Evolutionary conservation across 2,888 invertebrate species (phyloP), one percentile per base, ranked within the genome.

Genomic region (Boloria selene): DNA sequence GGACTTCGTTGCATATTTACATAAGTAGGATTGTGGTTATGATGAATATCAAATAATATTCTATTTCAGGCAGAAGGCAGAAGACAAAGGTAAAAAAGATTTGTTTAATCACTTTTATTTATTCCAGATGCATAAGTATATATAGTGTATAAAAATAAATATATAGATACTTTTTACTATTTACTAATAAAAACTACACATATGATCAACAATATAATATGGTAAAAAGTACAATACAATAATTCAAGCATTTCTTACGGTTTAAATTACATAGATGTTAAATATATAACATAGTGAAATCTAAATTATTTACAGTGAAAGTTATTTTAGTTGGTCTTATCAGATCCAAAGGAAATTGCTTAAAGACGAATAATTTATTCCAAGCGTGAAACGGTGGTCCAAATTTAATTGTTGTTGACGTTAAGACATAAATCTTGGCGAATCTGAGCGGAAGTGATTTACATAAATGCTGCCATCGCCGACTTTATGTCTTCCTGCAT

Each of bases 321-420:
- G 54, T 17, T 3, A 59, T 64, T 65, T 65, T 69, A 68, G 65
- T 70, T 68, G 60, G 64, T 67, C 70, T 72, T 73, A 72, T 72
- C 70, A 63, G 68, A 59, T 67, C 54, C 55, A 69, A 64, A 49
- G 62, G 50, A 74, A 78, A 72, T 75, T 77, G 75, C 74, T 78
- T 74, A 77, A 79, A 77, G 65, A 78, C 75, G 80, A 82, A 81
- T 86, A 90, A 88, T 88, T 86, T 86, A 88, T 87, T 81, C 84
- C 79, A 75, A 81, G 81, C 78, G 79, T 79, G 80, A 80, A 81
- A 78, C 83, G 82, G 79, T 77, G 79, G 83, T 84, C 83, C 83
- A 85, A 87, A 88, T 88, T 90, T 89, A 90, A 90, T 90, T 90
- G 87, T 88, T 88, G 85, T 80, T 85, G 86, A 86, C 85, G 80